Conservation (phyloP, 2,113 vertebrate genomes). For the Notarius quadriscutis region DNA sequence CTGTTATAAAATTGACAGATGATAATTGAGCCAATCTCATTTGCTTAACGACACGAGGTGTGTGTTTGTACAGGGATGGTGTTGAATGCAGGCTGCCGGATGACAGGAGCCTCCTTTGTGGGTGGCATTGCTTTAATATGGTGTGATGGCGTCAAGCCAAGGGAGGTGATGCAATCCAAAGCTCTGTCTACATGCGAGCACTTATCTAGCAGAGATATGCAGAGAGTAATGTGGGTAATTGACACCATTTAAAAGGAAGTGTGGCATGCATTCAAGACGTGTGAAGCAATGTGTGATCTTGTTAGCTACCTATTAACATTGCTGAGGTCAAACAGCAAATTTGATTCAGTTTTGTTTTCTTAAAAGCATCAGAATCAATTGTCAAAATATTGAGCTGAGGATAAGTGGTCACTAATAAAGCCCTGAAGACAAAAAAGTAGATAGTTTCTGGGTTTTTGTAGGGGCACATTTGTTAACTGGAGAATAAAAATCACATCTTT, state of each 20-base stretch:
- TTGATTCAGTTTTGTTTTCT: not conserved
- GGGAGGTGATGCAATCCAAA: conserved; percentile 49
- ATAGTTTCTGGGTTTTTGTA: not conserved
- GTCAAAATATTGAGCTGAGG: not conserved
- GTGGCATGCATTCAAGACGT: conserved; percentile 8
- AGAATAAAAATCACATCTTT: not conserved
- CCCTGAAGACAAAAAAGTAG: not conserved
- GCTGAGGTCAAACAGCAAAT: not conserved
- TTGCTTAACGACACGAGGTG: conserved; percentile 39
- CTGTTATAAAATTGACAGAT: conserved; percentile 47
- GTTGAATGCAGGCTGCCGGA: conserved; percentile 27
- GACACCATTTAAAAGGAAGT: conserved; percentile 65
- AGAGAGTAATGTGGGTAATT: conserved; percentile 56
- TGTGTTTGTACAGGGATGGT: conserved; percentile 28
- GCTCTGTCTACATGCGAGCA: conserved; percentile 52
- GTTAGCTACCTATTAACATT: conserved; percentile 6
- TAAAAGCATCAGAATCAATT: not conserved
- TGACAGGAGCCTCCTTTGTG: conserved; percentile 38
- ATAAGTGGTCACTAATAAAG: not conserved
- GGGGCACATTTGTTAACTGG: not conserved
- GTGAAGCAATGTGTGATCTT: conserved; percentile 33
- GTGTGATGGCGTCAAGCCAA: conserved; percentile 47
- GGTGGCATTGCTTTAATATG: conserved; percentile 35
- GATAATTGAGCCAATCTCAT: conserved; percentile 65
- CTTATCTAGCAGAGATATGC: conserved; percentile 56